phyloP scores from a whole-genome alignment of 2,797 vertebrate genomes.

The Propithecus deckenii region DNA sequence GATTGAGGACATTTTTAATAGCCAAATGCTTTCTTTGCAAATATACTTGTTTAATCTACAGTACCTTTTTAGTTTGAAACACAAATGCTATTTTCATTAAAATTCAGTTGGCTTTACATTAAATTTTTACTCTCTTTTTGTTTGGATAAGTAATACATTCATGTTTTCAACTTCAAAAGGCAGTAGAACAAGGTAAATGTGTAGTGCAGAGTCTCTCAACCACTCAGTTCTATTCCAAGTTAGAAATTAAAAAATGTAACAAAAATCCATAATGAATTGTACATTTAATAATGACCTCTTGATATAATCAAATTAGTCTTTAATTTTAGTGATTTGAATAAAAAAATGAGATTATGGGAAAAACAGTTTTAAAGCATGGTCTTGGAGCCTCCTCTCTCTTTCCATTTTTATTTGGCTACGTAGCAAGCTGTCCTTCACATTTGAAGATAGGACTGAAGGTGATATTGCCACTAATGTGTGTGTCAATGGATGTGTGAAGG shows the following conservation, averaged over 20 bases:
- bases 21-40: not conserved
- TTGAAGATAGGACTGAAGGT: not conserved
- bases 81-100: not conserved
- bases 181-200: not conserved
- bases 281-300: not conserved
- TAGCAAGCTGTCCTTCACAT: not conserved
- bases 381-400: not conserved
- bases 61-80: not conserved
- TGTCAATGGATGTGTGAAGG: not conserved
- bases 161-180: not conserved
- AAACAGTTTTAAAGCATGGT: not conserved
- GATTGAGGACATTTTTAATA: slow-evolving; percentile 52
- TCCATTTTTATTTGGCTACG: not conserved
- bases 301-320: not conserved
- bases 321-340: not conserved
- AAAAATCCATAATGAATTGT: not conserved
- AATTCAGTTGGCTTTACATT: not conserved
- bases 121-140: not conserved
- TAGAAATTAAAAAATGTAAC: not conserved
- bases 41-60: not conserved
- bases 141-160: not conserved
- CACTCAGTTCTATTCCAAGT: not conserved
- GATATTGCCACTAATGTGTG: not conserved
- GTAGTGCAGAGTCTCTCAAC: not conserved
- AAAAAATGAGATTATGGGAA: not conserved